Percentiles rank a stretch among this genome's conserved stretches.
Evolutionary conservation across 2,113 vertebrate genomes (phyloP).

Genomic region (Pyxicephalus adspersus): DNA sequence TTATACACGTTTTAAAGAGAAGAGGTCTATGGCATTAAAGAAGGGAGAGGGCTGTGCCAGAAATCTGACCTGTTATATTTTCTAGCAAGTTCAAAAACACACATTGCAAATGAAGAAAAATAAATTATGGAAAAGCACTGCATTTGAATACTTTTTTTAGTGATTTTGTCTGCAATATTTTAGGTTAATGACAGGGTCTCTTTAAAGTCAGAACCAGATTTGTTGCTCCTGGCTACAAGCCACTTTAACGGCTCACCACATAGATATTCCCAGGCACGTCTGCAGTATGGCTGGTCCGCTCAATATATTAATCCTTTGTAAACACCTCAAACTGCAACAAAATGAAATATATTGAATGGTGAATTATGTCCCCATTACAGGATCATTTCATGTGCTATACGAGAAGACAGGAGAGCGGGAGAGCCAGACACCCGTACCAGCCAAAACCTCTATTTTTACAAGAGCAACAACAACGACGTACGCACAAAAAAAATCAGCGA

Average conservation of each 20-base stretch:
- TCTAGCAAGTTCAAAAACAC: no score
- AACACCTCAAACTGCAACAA: slow-evolving; percentile 46
- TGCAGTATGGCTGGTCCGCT: not conserved
- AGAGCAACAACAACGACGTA: slow-evolving; percentile 15
- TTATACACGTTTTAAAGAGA: no score
- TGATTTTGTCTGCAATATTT: not conserved
- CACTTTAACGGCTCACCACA: not conserved
- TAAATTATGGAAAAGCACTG: no score
- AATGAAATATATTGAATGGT: slow-evolving; percentile 49
- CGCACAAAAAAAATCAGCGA: slow-evolving; percentile 42
- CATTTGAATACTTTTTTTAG: no score
- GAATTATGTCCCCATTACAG: slow-evolving; percentile 61
- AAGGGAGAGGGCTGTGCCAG: no score
- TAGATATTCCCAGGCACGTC: not conserved
- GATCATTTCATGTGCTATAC: slow-evolving; percentile 23
- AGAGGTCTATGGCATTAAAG: no score
- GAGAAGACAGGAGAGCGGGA: slow-evolving; percentile 28
- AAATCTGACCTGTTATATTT: no score
- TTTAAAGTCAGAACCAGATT: no score
- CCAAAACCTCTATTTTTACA: slow-evolving; percentile 45
- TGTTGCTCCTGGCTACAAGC: no score
- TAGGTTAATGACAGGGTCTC: no score
- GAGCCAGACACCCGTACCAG: slow-evolving; percentile 46
- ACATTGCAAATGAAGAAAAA: no score
- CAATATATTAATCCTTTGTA: slow-evolving; percentile 51